A percentile compares a stretch with the other conserved stretches of the same genome.
These are phyloP conservation scores for Lepidocyrtoides sp. DNA, from an alignment of 2,888 invertebrate genomes.

Conservation along the genomic window DNA sequence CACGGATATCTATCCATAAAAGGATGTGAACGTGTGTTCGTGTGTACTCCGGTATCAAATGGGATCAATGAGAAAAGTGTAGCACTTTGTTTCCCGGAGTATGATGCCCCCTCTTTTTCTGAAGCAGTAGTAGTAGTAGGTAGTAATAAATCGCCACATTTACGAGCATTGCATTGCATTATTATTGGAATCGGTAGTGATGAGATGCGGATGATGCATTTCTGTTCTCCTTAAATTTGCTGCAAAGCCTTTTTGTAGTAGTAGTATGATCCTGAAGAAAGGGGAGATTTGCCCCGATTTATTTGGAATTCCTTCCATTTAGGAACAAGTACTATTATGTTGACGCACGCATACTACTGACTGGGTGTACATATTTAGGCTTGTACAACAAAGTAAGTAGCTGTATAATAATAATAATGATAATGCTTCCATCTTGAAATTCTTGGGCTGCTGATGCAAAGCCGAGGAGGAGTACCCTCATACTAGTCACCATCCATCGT, in stretches of 20 bases:
- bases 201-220: constrained; percentile 36
- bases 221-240: not conserved
- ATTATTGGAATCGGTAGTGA: constrained; percentile 16
- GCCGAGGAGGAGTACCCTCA: not conserved
- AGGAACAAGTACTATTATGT: too few relatives aligned
- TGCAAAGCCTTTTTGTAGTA: not conserved
- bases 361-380: constrained; percentile 9
- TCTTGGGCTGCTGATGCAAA: not conserved
- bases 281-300: constrained; percentile 65
- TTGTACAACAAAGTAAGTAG: too few relatives aligned
- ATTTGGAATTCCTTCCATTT: constrained; percentile 56
- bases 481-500: too few relatives aligned
- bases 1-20: too few relatives aligned
- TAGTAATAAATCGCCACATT: constrained; percentile 36
- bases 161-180: constrained; percentile 18
- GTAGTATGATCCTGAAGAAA: not conserved
- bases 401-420: too few relatives aligned
- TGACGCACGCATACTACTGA: not conserved
- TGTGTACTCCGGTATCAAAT: constrained; percentile 24
- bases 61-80: constrained; percentile 46
- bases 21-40: not conserved
- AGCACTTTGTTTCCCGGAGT: constrained; percentile 5
- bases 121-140: not conserved
- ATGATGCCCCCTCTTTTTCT: not conserved
- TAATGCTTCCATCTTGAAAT: constrained; percentile 4